phyloP scores from a whole-genome alignment of 1,140 invertebrate species.

The Idris sp. region DNA sequence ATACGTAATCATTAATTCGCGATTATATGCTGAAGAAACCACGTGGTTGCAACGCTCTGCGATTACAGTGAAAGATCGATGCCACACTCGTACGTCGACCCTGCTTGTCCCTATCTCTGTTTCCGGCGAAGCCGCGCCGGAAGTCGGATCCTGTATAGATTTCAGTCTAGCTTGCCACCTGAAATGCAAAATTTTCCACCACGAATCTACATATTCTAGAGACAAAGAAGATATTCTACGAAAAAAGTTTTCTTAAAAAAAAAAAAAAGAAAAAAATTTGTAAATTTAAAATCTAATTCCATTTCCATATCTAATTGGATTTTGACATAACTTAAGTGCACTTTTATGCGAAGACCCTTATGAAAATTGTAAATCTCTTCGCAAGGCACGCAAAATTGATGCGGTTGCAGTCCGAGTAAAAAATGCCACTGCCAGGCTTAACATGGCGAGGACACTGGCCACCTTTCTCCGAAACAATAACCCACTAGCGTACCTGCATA shows the following conservation, averaged over 20 bases:
- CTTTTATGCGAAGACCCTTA: background rate
- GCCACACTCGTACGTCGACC: slow-evolving; percentile 58
- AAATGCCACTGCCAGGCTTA: slow-evolving; percentile 24
- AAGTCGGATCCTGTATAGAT: slow-evolving; percentile 45
- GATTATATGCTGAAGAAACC: slow-evolving; percentile 55
- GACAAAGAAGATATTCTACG: no score
- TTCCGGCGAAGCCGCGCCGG: slow-evolving; percentile 55
- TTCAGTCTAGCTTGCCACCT: slow-evolving; percentile 18
- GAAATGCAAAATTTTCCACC: slow-evolving; percentile 5
- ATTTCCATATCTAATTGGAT: no score
- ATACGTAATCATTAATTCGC: slow-evolving; percentile 55
- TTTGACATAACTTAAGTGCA: no score
- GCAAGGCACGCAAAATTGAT: slow-evolving; percentile 25
- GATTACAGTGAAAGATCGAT: slow-evolving; percentile 59
- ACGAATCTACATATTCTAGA: slow-evolving; percentile 3
- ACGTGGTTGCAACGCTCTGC: slow-evolving; percentile 47
- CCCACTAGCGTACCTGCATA: slow-evolving; percentile 59
- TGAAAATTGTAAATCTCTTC: slow-evolving; percentile 22
- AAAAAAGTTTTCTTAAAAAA: background rate
- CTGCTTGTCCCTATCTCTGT: slow-evolving; percentile 54
- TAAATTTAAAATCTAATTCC: no score
- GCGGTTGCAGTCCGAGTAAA: slow-evolving; percentile 22
- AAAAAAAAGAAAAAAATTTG: background rate
- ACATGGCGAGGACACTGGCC: slow-evolving; percentile 44
- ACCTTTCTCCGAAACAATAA: slow-evolving; percentile 70